Percentiles rank a stretch among this genome's conserved stretches.
phyloP scores from a whole-genome alignment of 92 coral and sea anemone species.

The Montipora capitata region DNA sequence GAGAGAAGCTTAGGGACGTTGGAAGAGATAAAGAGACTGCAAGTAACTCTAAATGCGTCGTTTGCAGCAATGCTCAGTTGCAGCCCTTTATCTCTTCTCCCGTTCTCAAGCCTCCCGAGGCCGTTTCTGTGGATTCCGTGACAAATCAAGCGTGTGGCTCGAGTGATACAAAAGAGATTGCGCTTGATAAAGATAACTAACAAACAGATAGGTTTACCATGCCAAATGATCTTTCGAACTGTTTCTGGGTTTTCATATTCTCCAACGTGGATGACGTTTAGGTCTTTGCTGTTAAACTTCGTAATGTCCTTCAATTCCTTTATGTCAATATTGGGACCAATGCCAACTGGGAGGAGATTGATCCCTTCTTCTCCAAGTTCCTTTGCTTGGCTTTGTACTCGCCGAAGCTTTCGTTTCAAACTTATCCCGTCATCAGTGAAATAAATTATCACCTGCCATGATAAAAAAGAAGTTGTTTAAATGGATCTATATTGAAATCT shows the following conservation, averaged over 20 bases:
- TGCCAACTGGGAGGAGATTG: slow-evolving; percentile 49
- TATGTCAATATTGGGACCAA: slow-evolving; percentile 45
- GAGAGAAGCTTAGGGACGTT: too few relatives aligned
- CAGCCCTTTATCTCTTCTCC: too few relatives aligned
- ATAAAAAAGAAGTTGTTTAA: background rate
- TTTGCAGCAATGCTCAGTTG: too few relatives aligned
- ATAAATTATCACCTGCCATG: slow-evolving; percentile 6
- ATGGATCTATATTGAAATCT: too few relatives aligned
- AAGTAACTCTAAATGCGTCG: too few relatives aligned
- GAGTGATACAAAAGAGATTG: too few relatives aligned
- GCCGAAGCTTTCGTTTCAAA: background rate
- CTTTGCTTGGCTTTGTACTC: background rate
- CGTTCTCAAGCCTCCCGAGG: too few relatives aligned
- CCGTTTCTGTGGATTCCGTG: too few relatives aligned
- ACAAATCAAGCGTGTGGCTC: too few relatives aligned
- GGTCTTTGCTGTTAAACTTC: background rate
- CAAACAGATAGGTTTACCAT: background rate
- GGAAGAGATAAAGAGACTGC: too few relatives aligned
- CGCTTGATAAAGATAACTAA: background rate
- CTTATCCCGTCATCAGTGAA: slow-evolving; percentile 20
- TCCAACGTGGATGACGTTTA: slow-evolving; percentile 34
- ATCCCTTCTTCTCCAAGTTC: background rate
- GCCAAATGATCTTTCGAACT: slow-evolving; percentile 15
- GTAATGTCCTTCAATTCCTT: slow-evolving; percentile 30
- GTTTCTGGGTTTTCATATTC: slow-evolving; percentile 20